Evolutionary conservation across 1,140 invertebrate species (phyloP), one percentile per base, ranked within the genome.

Genomic region (Andricus grossulariae): DNA sequence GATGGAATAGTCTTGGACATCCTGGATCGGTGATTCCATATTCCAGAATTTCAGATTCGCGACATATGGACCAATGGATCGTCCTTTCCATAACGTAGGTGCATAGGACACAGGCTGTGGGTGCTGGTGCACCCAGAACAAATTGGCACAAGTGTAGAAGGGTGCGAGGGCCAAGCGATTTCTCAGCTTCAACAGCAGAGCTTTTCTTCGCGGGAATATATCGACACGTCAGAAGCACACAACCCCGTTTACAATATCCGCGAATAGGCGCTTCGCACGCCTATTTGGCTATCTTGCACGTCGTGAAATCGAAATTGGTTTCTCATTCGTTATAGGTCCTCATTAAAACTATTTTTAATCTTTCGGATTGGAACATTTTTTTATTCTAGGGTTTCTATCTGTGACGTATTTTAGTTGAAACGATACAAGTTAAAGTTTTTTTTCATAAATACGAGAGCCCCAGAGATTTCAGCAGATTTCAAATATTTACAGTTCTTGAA

Each of bases 131-230:
- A 66, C 60, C 60, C n/a, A 39, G 32, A 16, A 13, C 25, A 66
- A 66, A 66, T 32, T 66, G 25, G 60, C 60, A 66, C 60, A 66
- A 32, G 52, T 66, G 74, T 72, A 77, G 75, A 71, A 70, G 39
- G 70, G 78, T 75, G 80, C 74, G 71, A 72, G 80, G 77, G 80
- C 77, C 81, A 74, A 85, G 88, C 89, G 90, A 91, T 90, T 90
- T 88, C 89, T 91, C 89, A 91, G 90, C 88, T 91, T 91, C 90
- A 91, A 50, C 84, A 78, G 84, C 90, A 91, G 89, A 88, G 88
- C 86, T 85, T 91, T 91, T 90, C 89, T 90, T 91, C 86, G 83
- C 77, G 84, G 81, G 86, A 90, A 91, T 90, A 90, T 90, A 91
- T 91, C 86, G 88, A 87, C 88, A 87, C 89, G 90, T 91, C 90